Evolutionary conservation across 2,797 vertebrate genomes (phyloP).

Genomic region (Phataginus tricuspis): DNA sequence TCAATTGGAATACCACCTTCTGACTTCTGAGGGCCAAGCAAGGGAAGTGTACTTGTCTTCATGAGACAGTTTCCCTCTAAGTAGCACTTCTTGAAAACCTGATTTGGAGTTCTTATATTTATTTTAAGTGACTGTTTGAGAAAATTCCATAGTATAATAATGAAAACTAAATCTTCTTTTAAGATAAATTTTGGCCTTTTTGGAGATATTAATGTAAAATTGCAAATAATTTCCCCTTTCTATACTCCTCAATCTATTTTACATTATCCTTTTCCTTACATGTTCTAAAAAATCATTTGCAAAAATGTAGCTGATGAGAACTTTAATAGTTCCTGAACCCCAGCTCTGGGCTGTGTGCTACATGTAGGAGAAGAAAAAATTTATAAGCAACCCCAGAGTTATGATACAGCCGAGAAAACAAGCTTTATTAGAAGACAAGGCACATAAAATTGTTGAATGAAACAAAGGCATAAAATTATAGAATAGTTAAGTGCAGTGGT

Average conservation of each 20-base stretch:
- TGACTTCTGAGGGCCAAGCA: not conserved
- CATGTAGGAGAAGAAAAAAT: not conserved
- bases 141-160: slow-evolving; percentile 39
- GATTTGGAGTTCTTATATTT: slow-evolving; percentile 60
- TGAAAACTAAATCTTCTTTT: slow-evolving; percentile 17
- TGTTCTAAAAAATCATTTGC: not conserved
- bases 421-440: not conserved
- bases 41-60: slow-evolving; percentile 47
- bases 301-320: not conserved
- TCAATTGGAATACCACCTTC: slow-evolving; percentile 53
- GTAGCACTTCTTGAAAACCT: slow-evolving; percentile 66
- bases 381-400: not conserved
- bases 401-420: not conserved
- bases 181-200: slow-evolving; percentile 8
- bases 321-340: not conserved
- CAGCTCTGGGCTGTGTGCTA: not conserved
- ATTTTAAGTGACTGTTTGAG: slow-evolving; percentile 69
- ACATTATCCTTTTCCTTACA: not conserved
- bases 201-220: not conserved
- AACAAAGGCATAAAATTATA: slow-evolving; percentile 12
- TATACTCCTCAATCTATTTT: not conserved
- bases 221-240: not conserved
- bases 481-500: not conserved
- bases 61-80: slow-evolving; percentile 56
- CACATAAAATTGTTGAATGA: not conserved